phyloP scores from a whole-genome alignment of 2,888 invertebrate species.

The Drosophila fungiperda region DNA sequence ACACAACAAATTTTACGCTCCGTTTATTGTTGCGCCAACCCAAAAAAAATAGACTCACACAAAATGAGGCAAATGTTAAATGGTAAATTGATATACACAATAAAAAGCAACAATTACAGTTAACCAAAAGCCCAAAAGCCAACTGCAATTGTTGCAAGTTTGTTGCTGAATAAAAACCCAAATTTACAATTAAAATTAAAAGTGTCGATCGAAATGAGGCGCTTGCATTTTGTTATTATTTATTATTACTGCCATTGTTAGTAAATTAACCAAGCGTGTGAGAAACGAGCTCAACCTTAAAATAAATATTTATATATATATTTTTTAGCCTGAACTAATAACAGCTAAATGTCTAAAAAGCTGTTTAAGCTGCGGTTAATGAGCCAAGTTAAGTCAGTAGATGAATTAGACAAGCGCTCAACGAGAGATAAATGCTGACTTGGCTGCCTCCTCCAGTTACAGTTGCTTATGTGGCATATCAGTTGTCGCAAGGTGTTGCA shows the following conservation, averaged over 20 bases:
- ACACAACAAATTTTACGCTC: conserved; percentile 76
- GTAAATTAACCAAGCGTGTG: conserved; percentile 62
- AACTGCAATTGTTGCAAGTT: conserved; percentile 41
- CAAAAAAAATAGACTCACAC: conserved; percentile 1
- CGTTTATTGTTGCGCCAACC: conserved; percentile 43
- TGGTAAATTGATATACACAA: conserved; percentile 49
- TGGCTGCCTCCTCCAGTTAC: conserved; percentile 1
- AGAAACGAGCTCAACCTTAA: conserved; percentile 21
- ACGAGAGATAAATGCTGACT: background rate
- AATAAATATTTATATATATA: background rate
- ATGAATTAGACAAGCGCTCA: background rate
- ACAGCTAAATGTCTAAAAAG: conserved; percentile 64
- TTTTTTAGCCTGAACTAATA: conserved; percentile 69
- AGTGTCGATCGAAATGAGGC: conserved; percentile 19
- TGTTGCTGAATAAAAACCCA: background rate
- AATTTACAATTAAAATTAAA: conserved; percentile 3
- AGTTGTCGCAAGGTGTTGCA: conserved; percentile 53
- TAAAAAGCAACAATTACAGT: conserved; percentile 6
- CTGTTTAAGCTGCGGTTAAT: conserved; percentile 80
- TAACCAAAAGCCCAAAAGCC: conserved; percentile 3
- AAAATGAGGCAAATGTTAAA: conserved; percentile 30
- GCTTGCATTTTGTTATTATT: conserved; percentile 6
- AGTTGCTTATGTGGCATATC: conserved; percentile 51
- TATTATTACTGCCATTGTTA: conserved; percentile 11
- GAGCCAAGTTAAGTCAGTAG: conserved; percentile 59